A percentile compares a stretch with the other conserved stretches of the same genome.
Evolutionary conservation across 2,888 invertebrate genomes (phyloP).

Genomic region (Dendrolimus pini): DNA sequence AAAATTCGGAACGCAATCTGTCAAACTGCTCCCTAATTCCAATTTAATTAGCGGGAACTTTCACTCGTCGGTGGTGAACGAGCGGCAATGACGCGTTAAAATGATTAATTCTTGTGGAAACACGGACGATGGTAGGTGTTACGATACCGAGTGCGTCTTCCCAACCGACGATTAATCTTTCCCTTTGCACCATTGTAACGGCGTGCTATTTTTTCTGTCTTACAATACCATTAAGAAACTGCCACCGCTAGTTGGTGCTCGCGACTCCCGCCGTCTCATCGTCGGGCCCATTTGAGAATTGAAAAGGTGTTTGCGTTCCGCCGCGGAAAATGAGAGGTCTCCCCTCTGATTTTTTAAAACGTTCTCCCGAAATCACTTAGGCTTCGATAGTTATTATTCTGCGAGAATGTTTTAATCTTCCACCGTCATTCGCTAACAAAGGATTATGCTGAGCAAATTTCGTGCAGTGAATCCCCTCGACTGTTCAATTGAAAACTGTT

Average conservation of each 20-base stretch:
- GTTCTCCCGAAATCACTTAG: slow-evolving; percentile 67
- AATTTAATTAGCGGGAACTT: slow-evolving; percentile 68
- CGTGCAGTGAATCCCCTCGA: slow-evolving; percentile 59
- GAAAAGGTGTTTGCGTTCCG: slow-evolving; percentile 75
- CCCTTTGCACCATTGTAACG: slow-evolving; percentile 66
- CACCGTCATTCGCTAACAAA: slow-evolving; percentile 70
- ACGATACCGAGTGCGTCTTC: slow-evolving; percentile 48
- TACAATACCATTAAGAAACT: slow-evolving; percentile 73
- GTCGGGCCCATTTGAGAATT: slow-evolving; percentile 66
- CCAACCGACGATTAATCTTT: slow-evolving; percentile 70
- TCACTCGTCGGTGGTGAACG: slow-evolving; percentile 56
- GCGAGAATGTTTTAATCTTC: slow-evolving; percentile 69
- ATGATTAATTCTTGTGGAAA: slow-evolving; percentile 71
- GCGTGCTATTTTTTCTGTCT: slow-evolving; percentile 72
- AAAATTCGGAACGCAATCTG: slow-evolving; percentile 59
- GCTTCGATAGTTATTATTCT: slow-evolving; percentile 72
- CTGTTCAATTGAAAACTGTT: slow-evolving; percentile 44
- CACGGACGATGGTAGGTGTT: slow-evolving; percentile 26
- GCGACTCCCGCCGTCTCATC: slow-evolving; percentile 52
- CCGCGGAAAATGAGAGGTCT: slow-evolving; percentile 67
- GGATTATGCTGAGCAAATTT: slow-evolving; percentile 48
- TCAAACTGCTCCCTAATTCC: slow-evolving; percentile 68
- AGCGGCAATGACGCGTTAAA: slow-evolving; percentile 70
- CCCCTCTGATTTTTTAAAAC: slow-evolving; percentile 63
- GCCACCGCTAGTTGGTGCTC: slow-evolving; percentile 69